Conservation (phyloP, 1,140 invertebrate genomes). For the Sycophaga agraensis region DNA sequence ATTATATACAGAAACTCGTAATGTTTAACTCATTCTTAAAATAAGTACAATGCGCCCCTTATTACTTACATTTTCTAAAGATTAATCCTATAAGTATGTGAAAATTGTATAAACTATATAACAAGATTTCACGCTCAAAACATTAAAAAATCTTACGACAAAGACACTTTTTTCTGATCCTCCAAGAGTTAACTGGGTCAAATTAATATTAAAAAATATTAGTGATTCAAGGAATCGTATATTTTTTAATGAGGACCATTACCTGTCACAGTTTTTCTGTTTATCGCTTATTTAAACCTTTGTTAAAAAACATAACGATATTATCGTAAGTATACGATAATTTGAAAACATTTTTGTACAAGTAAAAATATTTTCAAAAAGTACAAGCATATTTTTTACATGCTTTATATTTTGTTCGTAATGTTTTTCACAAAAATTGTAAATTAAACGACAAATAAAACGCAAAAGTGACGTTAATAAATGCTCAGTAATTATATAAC, state of each 20-base stretch:
- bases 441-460: neutral
- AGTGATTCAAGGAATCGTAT: neutral
- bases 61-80: neutral
- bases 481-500: too few species aligned
- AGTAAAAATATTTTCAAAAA: neutral
- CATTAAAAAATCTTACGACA: neutral
- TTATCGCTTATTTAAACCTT: neutral
- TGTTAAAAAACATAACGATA: neutral
- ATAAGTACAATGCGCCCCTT: neutral
- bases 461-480: neutral
- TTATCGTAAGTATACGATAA: neutral
- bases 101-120: neutral
- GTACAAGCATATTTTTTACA: neutral
- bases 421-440: neutral
- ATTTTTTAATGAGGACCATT: neutral
- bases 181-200: neutral
- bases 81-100: neutral
- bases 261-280: neutral
- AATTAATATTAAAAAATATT: conserved; percentile 9
- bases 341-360: neutral
- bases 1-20: neutral
- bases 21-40: neutral
- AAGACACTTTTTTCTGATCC: neutral
- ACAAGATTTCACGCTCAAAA: neutral
- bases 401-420: too few species aligned